Conservation (phyloP, 2,797 vertebrate species). For the Chelon labrosus region DNA sequence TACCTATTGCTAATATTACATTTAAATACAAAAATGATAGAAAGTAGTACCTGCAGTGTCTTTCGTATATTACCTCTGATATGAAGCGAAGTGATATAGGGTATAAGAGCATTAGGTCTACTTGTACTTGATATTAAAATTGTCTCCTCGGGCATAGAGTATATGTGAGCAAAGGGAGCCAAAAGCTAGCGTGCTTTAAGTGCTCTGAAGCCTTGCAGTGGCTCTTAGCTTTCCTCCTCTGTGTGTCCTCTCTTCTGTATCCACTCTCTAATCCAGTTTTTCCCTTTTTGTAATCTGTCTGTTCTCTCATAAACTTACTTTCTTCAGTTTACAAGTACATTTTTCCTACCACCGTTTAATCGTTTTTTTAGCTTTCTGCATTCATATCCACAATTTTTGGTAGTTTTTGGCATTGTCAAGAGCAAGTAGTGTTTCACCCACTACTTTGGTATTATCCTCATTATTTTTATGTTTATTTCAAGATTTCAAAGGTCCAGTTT, state of each 20-base stretch:
- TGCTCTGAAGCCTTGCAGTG: constrained; percentile 27
- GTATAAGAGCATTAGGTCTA: constrained; percentile 30
- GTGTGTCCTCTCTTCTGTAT: neutral
- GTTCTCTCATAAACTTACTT: neutral
- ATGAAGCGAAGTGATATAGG: constrained; percentile 33
- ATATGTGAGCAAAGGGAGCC: constrained; percentile 28
- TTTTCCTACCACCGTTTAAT: neutral
- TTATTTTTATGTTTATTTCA: too few species aligned
- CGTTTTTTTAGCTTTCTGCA: too few species aligned
- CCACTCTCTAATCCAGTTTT: neutral
- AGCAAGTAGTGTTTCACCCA: too few species aligned
- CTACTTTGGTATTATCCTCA: too few species aligned
- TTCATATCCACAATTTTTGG: too few species aligned
- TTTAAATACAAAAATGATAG: constrained; percentile 43
- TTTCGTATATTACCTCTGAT: constrained; percentile 35
- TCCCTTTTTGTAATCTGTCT: neutral
- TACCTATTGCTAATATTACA: constrained; percentile 21
- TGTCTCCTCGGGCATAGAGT: constrained; percentile 39
- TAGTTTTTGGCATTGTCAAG: too few species aligned
- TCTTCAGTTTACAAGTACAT: neutral
- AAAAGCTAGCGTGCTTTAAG: constrained; percentile 25
- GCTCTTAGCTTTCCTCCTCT: constrained; percentile 19
- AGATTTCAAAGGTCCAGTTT: too few species aligned
- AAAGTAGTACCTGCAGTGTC: constrained; percentile 23
- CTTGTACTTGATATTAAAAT: constrained; percentile 47